These are phyloP conservation scores for Meiosimyza decipiens DNA, from an alignment of 2,888 invertebrate genomes.

Conservation along the genomic window DNA sequence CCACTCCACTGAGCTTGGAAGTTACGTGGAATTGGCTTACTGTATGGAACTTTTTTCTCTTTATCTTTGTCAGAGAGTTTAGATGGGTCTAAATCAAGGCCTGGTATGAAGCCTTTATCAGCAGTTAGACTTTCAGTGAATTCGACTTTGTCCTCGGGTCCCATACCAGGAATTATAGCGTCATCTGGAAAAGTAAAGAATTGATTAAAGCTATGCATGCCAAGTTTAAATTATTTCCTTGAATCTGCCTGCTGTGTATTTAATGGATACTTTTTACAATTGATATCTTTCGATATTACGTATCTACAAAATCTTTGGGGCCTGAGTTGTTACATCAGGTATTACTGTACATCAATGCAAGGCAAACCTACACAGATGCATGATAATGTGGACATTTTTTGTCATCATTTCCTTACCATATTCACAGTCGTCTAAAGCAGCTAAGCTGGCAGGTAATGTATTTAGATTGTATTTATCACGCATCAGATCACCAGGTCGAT, in stretches of 20 bases:
- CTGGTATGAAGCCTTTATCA: conserved; percentile 78
- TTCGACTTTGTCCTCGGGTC: conserved; percentile 94
- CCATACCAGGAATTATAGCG: conserved; percentile 94
- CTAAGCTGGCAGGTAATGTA: conserved; percentile 84
- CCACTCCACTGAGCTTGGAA: conserved; percentile 98
- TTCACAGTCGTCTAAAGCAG: conserved; percentile 78
- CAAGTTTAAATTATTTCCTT: no score
- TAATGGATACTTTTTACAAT: no score
- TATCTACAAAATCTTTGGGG: no score
- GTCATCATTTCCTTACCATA: conserved; percentile 67
- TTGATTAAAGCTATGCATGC: not conserved
- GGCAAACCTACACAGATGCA: no score
- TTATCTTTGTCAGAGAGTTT: conserved; percentile 75
- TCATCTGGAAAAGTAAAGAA: conserved; percentile 69
- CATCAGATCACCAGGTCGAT: conserved; percentile 98
- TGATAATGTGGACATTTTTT: no score
- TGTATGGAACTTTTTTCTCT: conserved; percentile 89
- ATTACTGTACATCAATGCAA: no score
- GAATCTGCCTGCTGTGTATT: no score
- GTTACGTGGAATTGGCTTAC: conserved; percentile 94
- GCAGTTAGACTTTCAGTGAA: conserved; percentile 74
- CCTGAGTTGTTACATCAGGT: no score
- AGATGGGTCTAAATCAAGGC: conserved; percentile 82
- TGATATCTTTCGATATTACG: no score
- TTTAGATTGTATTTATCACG: conserved; percentile 97